Base-by-base conservation (phyloP, 2,888 invertebrate genomes). In the Atherix ibis region DNA sequence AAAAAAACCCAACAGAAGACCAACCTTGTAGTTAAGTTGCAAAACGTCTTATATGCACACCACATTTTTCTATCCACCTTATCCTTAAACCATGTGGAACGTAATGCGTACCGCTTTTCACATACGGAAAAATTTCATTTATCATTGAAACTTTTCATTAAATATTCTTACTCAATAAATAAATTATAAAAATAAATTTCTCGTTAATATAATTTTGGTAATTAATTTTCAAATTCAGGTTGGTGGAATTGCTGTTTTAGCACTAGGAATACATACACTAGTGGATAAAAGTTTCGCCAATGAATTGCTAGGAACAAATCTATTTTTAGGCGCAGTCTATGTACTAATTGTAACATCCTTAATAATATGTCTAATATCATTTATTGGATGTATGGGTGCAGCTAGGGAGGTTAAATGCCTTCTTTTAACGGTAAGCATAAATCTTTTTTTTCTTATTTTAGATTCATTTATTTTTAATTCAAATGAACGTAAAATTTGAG, bases 311-410 rank as follows among this genome's bases (percentile, higher is more conserved):
- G 87, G 85, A 38, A 87, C 81, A 48, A 83, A 87, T 64, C 67
- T 92, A 49, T 85, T 85, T 61, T 74, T 81, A 32, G 88, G 85
- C 17, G 78, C 89, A 0, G 77, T 89, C 26, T 83, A 77, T 49
- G 80, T 89, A 38, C 67, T 92, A 41, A 73, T 89, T 32, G 76
- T 76, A 15, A 81, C 83, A 39, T 91, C 92, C 5, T 71, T 77
- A 19, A 66, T 84, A 40, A 76, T 88, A 40, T 74, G 84, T 48
- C 52, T 91, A 41, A 71, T 92, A 34, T 81, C 92, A 8, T 78
- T 91, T 58, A 72, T 94, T 41, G 94, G 94, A 37, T 92, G 91
- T 61, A 71, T 87, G 50, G 94, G 92, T 28, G 88, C 92, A n/a
- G 76, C 84, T 29, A 84, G 81, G 56, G 92, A 94, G 68, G 80